Evolutionary conservation across 2,888 invertebrate genomes (phyloP), one percentile per base, ranked within the genome.

Genomic region (Elysia crispata): DNA sequence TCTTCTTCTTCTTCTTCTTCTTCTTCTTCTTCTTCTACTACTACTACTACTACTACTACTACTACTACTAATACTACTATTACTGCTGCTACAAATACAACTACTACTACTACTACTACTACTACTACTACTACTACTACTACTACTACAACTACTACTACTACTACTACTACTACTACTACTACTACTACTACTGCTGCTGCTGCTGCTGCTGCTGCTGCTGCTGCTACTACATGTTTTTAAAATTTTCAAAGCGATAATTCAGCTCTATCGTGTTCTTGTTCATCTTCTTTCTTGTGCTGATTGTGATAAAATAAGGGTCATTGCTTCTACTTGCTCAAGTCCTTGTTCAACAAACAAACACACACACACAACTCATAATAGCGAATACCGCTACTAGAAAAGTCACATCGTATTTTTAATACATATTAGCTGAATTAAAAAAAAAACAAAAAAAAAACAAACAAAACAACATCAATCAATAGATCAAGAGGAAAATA

Each of bases 151-250:
- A 70, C 70, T 33, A 70, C 70, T 70, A 70, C 70, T 70, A n/a
- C 70, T 70, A n/a, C 70, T 70, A n/a, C 70, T 70, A n/a, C 70
- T 70, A n/a, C 70, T 33, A n/a, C 70, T 70, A 70, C 70, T 33
- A 70, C 70, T 33, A 70, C 70, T 70, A 70, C 70, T 70, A 33
- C 70, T 70, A 31, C 70, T 70, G 25, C 70, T 33, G 25, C 70
- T 70, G n/a, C 70, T 33, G n/a, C 70, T 33, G n/a, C 70, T 33
- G n/a, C 70, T 33, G n/a, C 70, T 33, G n/a, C 70, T 70, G 25
- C 70, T n/a, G n/a, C n/a, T n/a, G n/a, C n/a, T n/a, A n/a, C n/a
- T n/a, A n/a, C n/a, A n/a, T n/a, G n/a, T n/a, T 18, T 54, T n/a
- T n/a, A n/a, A n/a, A n/a, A n/a, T n/a, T n/a, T n/a, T n/a, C n/a